Evolutionary conservation across 2,888 invertebrate species (phyloP), one percentile per base, ranked within the genome.

Genomic region (Tortrix viridana): DNA sequence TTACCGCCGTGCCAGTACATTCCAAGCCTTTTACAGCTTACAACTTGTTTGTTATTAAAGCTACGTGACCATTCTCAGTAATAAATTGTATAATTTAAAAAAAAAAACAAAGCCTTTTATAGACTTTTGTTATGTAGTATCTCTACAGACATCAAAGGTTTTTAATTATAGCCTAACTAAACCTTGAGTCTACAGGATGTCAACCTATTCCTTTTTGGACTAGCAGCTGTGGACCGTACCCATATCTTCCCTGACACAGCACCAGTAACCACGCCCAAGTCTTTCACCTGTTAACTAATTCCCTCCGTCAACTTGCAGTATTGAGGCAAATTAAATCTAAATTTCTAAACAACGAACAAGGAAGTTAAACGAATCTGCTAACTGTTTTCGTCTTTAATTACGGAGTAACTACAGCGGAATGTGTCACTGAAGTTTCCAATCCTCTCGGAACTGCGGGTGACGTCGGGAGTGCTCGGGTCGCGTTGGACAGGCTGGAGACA

Each of bases 311-410:
- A 12, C 32, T 32, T 32, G 44, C 7, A 12, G 18, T 44, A 44
- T 19, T 19, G 19, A 19, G 19, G 9, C 18, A 44, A 44, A 47
- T 20, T 20, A 9, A 22, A 47, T 22, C 20, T 22, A 9, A 47
- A 47, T 14, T 47, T 47, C 20, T 47, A 47, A 47, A 47, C 47
- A 41, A 53, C 22, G 41, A 53, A 41, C 41, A 38, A 12, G 53
- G 22, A 53, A 53, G 41, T 53, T 41, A 22, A 61, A 66, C 68
- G 68, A 70, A 74, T 67, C 56, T 67, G 75, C 78, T 74, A 69
- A 75, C 79, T 74, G 79, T 81, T 79, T 73, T 76, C 79, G 75
- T 76, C 78, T 80, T 80, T 82, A 83, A 83, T 84, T 82, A 79
- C 71, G 64, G 69, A 70, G 65, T 66, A 76, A 73, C 69, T 69